phyloP scores from a whole-genome alignment of 2,797 vertebrate genomes.

The Sciurus carolinensis region DNA sequence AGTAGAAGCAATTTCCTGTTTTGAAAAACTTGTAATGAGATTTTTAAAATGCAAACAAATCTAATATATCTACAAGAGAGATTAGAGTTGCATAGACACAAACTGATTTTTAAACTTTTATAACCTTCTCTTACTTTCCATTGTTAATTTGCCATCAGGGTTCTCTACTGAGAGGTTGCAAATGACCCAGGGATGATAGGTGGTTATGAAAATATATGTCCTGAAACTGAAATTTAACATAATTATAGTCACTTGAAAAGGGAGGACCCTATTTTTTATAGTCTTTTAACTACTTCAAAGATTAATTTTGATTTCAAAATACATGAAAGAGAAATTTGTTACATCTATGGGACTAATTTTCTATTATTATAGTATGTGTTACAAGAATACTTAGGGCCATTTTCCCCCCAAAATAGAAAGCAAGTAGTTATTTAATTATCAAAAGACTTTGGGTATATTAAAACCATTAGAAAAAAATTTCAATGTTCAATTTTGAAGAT shows the following conservation, averaged over 20 bases:
- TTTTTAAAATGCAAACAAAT: slow-evolving; percentile 76
- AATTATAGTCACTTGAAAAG: neutral
- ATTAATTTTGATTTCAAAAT: slow-evolving; percentile 43
- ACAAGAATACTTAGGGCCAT: neutral
- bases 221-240: neutral
- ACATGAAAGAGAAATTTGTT: neutral
- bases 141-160: slow-evolving; percentile 71
- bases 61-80: slow-evolving; percentile 79
- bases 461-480: neutral
- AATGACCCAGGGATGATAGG: neutral
- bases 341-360: neutral
- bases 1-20: slow-evolving; percentile 86
- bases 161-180: neutral
- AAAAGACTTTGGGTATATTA: slow-evolving; percentile 3
- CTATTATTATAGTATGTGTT: neutral
- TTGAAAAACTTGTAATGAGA: slow-evolving; percentile 84
- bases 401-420: neutral
- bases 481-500: neutral
- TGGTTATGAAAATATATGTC: neutral
- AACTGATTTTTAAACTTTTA: slow-evolving; percentile 76
- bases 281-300: neutral
- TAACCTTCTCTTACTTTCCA: slow-evolving; percentile 71
- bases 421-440: neutral
- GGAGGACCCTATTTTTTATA: neutral
- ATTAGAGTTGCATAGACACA: slow-evolving; percentile 81